A percentile compares a stretch with the other conserved stretches of the same genome.
Evolutionary conservation across 2,888 invertebrate species (phyloP).

Genomic region (Oscheius sp.): DNA sequence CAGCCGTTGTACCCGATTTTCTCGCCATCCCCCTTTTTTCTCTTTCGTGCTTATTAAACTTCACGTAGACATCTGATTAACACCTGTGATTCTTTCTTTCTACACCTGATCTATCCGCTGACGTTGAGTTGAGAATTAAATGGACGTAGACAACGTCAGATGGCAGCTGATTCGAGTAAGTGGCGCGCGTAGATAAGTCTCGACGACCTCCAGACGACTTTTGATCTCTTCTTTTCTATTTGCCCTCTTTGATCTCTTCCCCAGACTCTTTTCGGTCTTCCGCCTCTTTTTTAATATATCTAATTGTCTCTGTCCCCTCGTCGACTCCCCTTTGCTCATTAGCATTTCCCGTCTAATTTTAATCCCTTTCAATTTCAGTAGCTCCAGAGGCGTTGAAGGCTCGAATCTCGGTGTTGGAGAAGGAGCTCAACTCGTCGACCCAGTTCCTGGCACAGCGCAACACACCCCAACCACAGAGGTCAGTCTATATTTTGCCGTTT

Average conservation of each 20-base stretch:
- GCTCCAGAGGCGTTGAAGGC: conserved; percentile 74
- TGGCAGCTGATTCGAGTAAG: too few species aligned
- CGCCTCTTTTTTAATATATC: background rate
- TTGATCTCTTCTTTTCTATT: background rate
- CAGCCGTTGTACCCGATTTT: background rate
- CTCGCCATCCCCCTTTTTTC: background rate
- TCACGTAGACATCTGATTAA: background rate
- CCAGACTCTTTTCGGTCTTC: background rate
- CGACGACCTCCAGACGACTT: background rate
- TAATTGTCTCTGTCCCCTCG: background rate
- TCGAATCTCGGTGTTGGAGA: conserved; percentile 90
- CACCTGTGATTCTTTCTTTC: background rate
- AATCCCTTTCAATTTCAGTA: conserved; percentile 52
- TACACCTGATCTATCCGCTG: too few species aligned
- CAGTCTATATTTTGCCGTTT: background rate
- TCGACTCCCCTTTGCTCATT: conserved; percentile 4
- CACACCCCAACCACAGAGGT: conserved; percentile 31
- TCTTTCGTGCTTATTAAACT: background rate
- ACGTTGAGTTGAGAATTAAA: too few species aligned
- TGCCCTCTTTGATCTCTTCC: too few species aligned
- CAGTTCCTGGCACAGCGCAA: conserved; percentile 32
- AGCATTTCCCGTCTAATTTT: background rate
- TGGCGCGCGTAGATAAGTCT: too few species aligned
- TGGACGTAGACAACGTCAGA: too few species aligned
- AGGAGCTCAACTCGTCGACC: conserved; percentile 48